Conservation (phyloP, 2,888 invertebrate species). For the Cataglyphis livida region DNA sequence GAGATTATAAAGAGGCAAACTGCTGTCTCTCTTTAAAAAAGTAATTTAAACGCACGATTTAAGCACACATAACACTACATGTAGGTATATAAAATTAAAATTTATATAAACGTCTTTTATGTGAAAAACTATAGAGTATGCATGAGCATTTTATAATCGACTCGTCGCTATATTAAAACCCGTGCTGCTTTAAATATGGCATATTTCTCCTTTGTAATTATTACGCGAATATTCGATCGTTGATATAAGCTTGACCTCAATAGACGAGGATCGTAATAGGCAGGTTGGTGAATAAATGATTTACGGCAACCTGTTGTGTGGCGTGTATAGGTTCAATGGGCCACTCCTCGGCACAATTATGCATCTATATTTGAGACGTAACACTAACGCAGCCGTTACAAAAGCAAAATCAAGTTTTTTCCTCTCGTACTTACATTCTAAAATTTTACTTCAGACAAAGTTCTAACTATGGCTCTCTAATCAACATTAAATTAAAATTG, state of each 20-base stretch:
- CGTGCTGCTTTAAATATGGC: background rate
- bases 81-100: background rate
- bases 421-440: background rate
- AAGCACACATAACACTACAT: background rate
- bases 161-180: background rate
- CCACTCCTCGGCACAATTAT: slow-evolving; percentile 46
- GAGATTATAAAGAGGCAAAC: background rate
- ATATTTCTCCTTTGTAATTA: slow-evolving; percentile 1
- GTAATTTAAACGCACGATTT: background rate
- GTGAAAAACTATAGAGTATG: background rate
- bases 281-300: slow-evolving; percentile 44
- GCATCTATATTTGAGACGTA: slow-evolving; percentile 44
- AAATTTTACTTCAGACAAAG: background rate
- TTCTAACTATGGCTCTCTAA: background rate
- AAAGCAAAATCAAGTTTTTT: background rate
- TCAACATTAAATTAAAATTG: background rate
- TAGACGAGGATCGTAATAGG: slow-evolving; percentile 21
- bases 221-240: slow-evolving; percentile 18
- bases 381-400: background rate
- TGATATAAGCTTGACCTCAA: slow-evolving; percentile 37
- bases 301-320: slow-evolving; percentile 54
- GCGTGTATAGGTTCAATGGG: slow-evolving; percentile 29
- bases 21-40: background rate
- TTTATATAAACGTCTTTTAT: background rate
- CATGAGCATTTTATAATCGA: background rate